phyloP scores from a whole-genome alignment of 1,140 invertebrate genomes.

The Drosophila serrata region DNA sequence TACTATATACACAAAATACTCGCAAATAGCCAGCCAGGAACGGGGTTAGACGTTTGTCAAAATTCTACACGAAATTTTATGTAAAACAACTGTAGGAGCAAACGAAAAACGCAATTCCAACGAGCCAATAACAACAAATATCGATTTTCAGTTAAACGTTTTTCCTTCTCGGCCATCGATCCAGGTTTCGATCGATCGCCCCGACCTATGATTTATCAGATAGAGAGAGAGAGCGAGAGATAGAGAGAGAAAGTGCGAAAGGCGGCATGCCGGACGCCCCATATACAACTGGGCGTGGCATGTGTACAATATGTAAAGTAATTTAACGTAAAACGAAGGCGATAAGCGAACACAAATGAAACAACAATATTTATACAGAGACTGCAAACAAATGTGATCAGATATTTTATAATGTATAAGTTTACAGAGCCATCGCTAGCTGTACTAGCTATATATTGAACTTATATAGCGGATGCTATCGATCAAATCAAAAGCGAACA shows the following conservation, averaged over 20 bases:
- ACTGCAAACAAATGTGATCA: conserved; percentile 86
- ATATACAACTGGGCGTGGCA: conserved; percentile 18
- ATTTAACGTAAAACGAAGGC: conserved; percentile 51
- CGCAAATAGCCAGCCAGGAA: conserved; percentile 32
- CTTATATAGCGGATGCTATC: conserved; percentile 61
- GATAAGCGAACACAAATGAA: conserved; percentile 65
- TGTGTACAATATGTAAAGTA: conserved; percentile 77
- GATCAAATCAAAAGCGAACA: conserved; percentile 69
- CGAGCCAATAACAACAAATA: conserved; percentile 39
- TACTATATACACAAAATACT: background rate
- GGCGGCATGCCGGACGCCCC: conserved; percentile 27
- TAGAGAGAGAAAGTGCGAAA: conserved; percentile 1
- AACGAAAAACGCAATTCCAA: conserved; percentile 85
- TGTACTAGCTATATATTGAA: conserved; percentile 47
- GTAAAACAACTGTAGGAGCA: conserved; percentile 83
- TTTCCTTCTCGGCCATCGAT: conserved; percentile 54
- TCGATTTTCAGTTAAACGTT: conserved; percentile 48
- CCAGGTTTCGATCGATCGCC: conserved; percentile 48
- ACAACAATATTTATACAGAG: conserved; percentile 85
- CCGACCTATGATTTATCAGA: conserved; percentile 51
- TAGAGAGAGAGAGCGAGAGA: conserved; percentile 10
- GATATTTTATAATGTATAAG: conserved; percentile 85
- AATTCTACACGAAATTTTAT: conserved; percentile 82
- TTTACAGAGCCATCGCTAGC: conserved; percentile 73
- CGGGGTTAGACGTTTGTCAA: conserved; percentile 73